Base-by-base conservation (phyloP, 2,888 invertebrate species). In the Cyclophora albipunctata region DNA sequence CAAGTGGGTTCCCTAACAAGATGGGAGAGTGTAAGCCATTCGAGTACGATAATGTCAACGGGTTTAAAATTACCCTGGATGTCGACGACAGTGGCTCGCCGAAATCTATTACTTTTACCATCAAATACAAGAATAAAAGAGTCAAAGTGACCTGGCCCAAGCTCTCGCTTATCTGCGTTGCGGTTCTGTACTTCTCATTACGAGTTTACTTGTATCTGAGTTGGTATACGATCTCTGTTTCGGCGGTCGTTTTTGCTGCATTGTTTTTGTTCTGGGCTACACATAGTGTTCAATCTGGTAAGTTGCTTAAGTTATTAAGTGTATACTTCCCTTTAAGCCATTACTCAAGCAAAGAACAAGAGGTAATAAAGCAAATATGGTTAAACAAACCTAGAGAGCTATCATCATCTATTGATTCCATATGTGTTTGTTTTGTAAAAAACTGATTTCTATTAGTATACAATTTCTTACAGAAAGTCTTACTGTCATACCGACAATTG, bases 261-360 rank as follows among this genome's bases (percentile, higher is more conserved):
- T 59, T 87, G 20, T 60, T 79, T 3, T 78, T 81, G 55, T 83
- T 87, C 63, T 87, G 86, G 86, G 66, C 87, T 34, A 84, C 85
- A 3, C 84, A 86, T 54, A 84, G 78, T 65, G 87, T 87, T 44
- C 85, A 87, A 52, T 82, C 84, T 72, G 87, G 87, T 86, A 52
- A 48, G 42, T 37, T 20, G 20, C 2, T 20, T 1, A 20, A 20
- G 20, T 20, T 20, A 20, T 20, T 20, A 20, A 20, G 20, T 20
- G 20, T 20, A 20, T 20, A 20, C 20, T 20, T 20, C 20, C 20
- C 20, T 20, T 20, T 20, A 20, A 20, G 20, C 20, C 20, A 20
- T 20, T 20, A 20, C 20, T 20, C 20, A 20, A 20, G 20, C 40
- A 42, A 20, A 3, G 5, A 34, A 41, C 2, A 5, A 1, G 34